Percentiles rank a stretch among this genome's conserved stretches.
These are phyloP conservation scores for Amia ocellicauda DNA, from an alignment of 2,113 vertebrate genomes.

Conservation along the genomic window DNA sequence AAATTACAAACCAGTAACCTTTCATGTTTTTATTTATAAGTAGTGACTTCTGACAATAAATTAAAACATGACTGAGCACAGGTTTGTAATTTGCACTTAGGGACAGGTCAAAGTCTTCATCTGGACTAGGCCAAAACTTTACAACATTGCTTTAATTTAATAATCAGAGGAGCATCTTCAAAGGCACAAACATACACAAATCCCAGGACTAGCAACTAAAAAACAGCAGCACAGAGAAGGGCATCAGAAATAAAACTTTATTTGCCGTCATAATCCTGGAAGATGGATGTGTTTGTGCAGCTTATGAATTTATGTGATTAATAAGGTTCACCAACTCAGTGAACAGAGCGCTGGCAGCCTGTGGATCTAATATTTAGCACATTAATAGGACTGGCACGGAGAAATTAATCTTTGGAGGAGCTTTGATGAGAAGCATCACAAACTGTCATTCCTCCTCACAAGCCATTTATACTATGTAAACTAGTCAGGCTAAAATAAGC, in stretches of 20 bases:
- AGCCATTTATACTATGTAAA: background rate
- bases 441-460: constrained; percentile 6
- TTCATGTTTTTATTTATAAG: no score
- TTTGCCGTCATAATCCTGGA: constrained; percentile 2
- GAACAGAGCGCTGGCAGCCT: background rate
- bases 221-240: background rate
- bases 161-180: no score
- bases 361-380: background rate
- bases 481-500: no score
- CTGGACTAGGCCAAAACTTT: no score
- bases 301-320: background rate
- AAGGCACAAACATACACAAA: no score
- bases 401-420: background rate
- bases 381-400: background rate
- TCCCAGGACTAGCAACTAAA: no score
- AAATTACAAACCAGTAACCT: no score
- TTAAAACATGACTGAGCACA: no score
- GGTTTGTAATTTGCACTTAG: no score
- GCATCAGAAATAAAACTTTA: background rate
- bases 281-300: background rate
- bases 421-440: background rate
- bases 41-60: no score
- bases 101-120: no score
- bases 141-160: no score
- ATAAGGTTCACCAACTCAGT: background rate